Evolutionary conservation across 2,888 invertebrate genomes (phyloP).

Genomic region (Rhagonycha fulva): DNA sequence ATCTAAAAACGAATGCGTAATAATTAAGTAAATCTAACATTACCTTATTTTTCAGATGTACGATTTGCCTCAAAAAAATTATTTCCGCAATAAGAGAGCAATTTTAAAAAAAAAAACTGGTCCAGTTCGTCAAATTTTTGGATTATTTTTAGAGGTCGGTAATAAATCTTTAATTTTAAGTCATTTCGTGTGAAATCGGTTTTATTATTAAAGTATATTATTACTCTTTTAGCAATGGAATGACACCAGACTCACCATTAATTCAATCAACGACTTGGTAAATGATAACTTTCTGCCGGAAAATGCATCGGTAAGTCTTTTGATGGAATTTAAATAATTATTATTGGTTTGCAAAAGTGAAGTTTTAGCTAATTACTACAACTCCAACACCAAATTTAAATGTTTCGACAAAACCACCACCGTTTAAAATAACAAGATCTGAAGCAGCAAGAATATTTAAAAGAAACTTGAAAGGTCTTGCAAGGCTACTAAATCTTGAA

Average conservation of each 20-base stretch:
- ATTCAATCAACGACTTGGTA: conserved; percentile 53
- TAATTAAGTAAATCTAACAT: neutral
- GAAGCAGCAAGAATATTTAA: conserved; percentile 53
- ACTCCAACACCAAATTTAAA: conserved; percentile 44
- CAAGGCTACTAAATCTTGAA: conserved; percentile 58
- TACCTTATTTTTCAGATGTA: neutral
- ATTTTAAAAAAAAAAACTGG: conserved; percentile 12
- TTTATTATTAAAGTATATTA: neutral
- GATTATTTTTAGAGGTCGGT: conserved; percentile 49
- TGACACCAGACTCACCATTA: conserved; percentile 57
- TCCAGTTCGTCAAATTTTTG: conserved; percentile 49
- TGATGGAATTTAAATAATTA: neutral
- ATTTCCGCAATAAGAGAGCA: neutral
- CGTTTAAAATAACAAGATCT: conserved; percentile 52
- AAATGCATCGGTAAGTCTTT: conserved; percentile 45
- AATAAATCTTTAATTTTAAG: neutral
- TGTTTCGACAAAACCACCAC: conserved; percentile 49
- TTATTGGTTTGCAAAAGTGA: neutral
- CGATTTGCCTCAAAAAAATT: neutral
- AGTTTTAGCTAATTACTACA: conserved; percentile 34
- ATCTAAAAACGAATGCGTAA: too few species aligned
- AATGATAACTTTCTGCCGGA: conserved; percentile 54
- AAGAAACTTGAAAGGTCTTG: conserved; percentile 57
- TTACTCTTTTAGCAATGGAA: conserved; percentile 54
- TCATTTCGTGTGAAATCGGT: neutral